phyloP scores from a whole-genome alignment of 2,797 vertebrate species.

The Eulemur rubriventer region DNA sequence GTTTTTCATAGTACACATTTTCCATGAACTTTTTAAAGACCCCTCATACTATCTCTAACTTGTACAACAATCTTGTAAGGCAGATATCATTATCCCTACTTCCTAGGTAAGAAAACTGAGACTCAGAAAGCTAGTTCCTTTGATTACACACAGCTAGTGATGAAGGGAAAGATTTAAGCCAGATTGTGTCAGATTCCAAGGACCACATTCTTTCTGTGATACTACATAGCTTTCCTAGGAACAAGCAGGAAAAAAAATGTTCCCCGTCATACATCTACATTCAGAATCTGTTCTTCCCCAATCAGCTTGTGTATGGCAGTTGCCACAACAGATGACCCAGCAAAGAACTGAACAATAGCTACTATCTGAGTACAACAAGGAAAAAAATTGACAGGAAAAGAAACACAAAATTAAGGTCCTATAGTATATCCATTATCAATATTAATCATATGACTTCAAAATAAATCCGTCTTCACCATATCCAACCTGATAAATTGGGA shows the following conservation, averaged over 20 bases:
- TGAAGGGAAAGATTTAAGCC: not conserved
- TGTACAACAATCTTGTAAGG: not conserved
- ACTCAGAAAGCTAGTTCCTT: not conserved
- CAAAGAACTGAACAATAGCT: not conserved
- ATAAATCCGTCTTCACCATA: not conserved
- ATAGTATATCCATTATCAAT: conserved; percentile 9
- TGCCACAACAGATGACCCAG: not conserved
- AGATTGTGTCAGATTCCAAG: not conserved
- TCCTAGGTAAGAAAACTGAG: conserved; percentile 6
- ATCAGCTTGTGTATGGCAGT: not conserved
- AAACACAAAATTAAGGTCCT: conserved; percentile 23
- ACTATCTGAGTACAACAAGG: not conserved
- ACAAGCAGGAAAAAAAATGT: not conserved
- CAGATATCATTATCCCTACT: not conserved
- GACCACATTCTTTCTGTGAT: not conserved
- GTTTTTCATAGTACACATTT: not conserved
- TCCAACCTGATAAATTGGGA: not conserved
- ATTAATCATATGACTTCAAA: conserved; percentile 45
- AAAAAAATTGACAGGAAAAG: not conserved
- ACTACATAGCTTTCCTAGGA: not conserved
- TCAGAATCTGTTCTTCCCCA: conserved; percentile 4
- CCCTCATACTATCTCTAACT: not conserved
- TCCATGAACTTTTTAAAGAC: not conserved
- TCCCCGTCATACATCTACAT: not conserved
- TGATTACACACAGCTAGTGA: not conserved